phyloP scores from a whole-genome alignment of 2,888 invertebrate genomes.

The Maniola hyperantus region DNA sequence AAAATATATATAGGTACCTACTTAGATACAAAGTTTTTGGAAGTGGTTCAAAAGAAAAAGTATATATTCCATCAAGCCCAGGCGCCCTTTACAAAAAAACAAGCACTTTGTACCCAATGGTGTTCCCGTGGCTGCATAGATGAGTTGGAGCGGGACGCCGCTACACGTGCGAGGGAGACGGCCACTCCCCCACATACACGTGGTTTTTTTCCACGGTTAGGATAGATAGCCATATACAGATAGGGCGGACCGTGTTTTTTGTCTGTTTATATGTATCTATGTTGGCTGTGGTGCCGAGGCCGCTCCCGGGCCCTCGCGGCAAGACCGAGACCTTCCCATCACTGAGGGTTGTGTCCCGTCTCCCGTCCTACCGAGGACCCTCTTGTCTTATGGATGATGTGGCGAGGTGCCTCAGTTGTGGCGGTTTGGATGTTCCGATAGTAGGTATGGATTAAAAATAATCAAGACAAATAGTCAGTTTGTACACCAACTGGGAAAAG shows the following conservation, averaged over 20 bases:
- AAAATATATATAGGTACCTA: background rate
- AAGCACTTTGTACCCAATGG: background rate
- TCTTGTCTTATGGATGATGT: too few species aligned
- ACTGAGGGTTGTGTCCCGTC: too few species aligned
- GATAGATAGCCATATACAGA: slow-evolving; percentile 12
- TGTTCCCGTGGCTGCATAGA: background rate
- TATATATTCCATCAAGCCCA: background rate
- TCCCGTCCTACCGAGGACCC: too few species aligned
- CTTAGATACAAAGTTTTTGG: background rate
- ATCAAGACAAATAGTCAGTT: too few species aligned
- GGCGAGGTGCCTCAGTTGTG: too few species aligned
- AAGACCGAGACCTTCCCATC: too few species aligned
- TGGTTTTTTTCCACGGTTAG: slow-evolving; percentile 2
- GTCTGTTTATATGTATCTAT: background rate
- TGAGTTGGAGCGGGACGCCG: background rate
- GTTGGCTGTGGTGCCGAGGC: background rate
- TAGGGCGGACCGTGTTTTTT: slow-evolving; percentile 7
- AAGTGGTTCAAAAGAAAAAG: slow-evolving; percentile 3
- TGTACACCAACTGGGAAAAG: too few species aligned
- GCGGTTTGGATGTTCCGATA: too few species aligned
- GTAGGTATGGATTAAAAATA: too few species aligned
- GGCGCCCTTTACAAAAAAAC: slow-evolving; percentile 16
- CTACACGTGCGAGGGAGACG: background rate
- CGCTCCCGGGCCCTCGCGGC: background rate
- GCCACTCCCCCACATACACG: slow-evolving; percentile 2